These are phyloP conservation scores for Ochotona princeps DNA, from an alignment of 2,113 vertebrate genomes.

Conservation along the genomic window DNA sequence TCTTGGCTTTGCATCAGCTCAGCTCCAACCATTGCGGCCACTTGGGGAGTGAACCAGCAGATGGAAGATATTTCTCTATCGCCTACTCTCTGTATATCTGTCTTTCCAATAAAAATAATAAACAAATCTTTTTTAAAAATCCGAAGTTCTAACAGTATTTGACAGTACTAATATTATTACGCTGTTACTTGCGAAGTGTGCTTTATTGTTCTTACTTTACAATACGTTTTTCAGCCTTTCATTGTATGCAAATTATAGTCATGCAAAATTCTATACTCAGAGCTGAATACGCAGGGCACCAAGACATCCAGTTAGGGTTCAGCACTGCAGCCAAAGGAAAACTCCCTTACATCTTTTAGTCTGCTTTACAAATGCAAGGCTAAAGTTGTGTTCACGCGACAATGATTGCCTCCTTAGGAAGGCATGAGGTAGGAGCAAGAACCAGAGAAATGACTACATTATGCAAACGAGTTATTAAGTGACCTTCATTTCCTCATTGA, in stretches of 20 bases:
- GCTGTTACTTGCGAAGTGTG: neutral
- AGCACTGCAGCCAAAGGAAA: slow-evolving; percentile 20
- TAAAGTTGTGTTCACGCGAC: neutral
- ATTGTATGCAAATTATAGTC: slow-evolving; percentile 19
- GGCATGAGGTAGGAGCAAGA: neutral
- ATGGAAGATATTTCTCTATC: too few relatives aligned
- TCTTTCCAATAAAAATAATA: too few relatives aligned
- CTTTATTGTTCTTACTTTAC: neutral
- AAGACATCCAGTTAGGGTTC: neutral
- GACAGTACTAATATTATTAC: neutral
- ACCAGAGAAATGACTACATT: neutral
- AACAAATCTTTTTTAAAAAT: neutral
- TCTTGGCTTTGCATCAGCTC: too few relatives aligned
- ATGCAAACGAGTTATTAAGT: slow-evolving; percentile 12
- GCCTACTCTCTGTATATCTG: too few relatives aligned
- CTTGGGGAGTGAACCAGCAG: too few relatives aligned
- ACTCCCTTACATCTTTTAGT: slow-evolving; percentile 11
- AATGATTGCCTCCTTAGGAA: slow-evolving; percentile 13
- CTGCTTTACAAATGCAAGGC: slow-evolving; percentile 7
- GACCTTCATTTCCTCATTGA: neutral
- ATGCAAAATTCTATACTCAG: neutral
- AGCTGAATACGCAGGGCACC: neutral
- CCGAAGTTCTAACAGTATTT: neutral
- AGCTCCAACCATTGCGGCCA: too few relatives aligned
- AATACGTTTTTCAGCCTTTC: neutral